Evolutionary conservation across 2,888 invertebrate species (phyloP).

Genomic region (Drepana falcataria): DNA sequence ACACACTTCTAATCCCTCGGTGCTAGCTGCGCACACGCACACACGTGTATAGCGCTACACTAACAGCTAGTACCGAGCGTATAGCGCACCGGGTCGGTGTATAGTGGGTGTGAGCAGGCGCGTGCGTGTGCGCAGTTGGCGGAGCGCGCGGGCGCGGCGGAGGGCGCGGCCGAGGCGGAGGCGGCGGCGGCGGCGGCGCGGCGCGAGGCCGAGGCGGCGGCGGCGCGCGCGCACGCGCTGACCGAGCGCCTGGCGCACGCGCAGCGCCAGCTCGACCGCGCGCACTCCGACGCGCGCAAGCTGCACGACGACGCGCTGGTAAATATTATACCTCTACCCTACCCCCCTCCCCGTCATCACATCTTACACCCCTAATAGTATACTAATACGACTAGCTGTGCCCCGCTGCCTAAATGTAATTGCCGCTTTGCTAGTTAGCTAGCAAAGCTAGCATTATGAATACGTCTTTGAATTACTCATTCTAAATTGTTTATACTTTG

Average conservation of each 20-base stretch:
- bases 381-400: too few relatives aligned
- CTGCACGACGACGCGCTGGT: constrained; percentile 69
- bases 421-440: too few relatives aligned
- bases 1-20: constrained; percentile 47
- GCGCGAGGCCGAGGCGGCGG: constrained; percentile 57
- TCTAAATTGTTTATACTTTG: too few relatives aligned
- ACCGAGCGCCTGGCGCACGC: constrained; percentile 68
- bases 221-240: constrained; percentile 56
- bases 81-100: constrained; percentile 43
- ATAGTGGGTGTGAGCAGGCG: constrained; percentile 1
- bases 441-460: too few relatives aligned
- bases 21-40: constrained; percentile 55
- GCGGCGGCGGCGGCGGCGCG: constrained; percentile 58
- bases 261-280: constrained; percentile 68
- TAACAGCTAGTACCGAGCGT: constrained; percentile 33
- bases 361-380: neutral
- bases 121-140: constrained; percentile 20
- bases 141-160: constrained; percentile 43
- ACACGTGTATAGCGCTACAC: constrained; percentile 26
- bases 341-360: neutral
- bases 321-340: neutral
- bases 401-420: too few relatives aligned
- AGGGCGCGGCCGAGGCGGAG: constrained; percentile 48
- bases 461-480: too few relatives aligned
- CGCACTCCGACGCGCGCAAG: constrained; percentile 59